Evolutionary conservation across 2,113 vertebrate genomes (phyloP).

Genomic region (Micronisus gabar): DNA sequence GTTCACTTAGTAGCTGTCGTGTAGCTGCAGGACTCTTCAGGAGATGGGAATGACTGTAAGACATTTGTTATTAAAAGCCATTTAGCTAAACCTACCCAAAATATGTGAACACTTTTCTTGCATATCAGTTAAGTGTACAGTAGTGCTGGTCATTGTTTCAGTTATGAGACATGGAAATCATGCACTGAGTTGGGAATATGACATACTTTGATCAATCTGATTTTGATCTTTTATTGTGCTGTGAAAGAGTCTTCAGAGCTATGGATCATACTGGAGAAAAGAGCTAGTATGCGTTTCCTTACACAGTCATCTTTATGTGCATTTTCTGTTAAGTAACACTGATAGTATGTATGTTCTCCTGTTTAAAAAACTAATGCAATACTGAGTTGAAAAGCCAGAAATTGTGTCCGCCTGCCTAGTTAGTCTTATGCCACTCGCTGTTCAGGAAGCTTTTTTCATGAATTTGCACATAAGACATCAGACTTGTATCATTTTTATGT

Average conservation of each 20-base stretch:
- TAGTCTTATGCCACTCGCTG: background rate
- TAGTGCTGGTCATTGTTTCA: background rate
- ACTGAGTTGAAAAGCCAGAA: background rate
- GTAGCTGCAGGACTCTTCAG: background rate
- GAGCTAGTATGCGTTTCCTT: background rate
- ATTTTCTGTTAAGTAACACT: background rate
- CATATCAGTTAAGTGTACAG: background rate
- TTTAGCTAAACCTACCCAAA: background rate
- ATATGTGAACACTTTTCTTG: fast-evolving
- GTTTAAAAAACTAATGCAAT: background rate
- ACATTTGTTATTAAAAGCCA: background rate
- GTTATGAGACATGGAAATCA: background rate
- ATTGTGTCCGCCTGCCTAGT: background rate
- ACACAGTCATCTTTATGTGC: background rate
- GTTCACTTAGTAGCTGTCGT: background rate
- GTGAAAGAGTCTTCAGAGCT: background rate
- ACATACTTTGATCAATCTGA: background rate
- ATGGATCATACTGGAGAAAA: background rate
- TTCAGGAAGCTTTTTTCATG: background rate
- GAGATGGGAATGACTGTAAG: background rate
- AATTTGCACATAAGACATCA: background rate
- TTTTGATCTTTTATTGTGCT: background rate
- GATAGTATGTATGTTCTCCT: background rate
- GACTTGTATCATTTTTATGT: background rate
- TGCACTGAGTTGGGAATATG: background rate